A percentile compares a stretch with the other conserved stretches of the same genome.
Evolutionary conservation across 2,797 vertebrate species (phyloP).

Genomic region (Myotis myotis): DNA sequence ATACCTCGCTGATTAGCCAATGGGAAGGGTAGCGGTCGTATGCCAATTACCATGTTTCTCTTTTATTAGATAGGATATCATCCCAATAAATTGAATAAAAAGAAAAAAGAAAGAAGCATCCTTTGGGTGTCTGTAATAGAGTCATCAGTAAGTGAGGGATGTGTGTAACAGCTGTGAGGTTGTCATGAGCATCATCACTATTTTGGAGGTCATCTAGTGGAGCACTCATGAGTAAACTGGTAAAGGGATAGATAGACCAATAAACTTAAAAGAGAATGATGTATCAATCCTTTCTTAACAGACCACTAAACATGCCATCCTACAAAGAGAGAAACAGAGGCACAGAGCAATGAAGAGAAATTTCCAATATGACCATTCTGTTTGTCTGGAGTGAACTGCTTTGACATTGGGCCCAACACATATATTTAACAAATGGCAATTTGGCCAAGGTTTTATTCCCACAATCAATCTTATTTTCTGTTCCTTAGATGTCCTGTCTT

Average conservation of each 20-base stretch:
- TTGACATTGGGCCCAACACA: constrained; percentile 63
- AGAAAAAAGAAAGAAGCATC: neutral
- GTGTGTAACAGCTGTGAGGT: neutral
- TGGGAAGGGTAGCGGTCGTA: too few relatives aligned
- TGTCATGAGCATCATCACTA: neutral
- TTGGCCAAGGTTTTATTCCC: constrained; percentile 66
- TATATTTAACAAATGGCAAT: constrained; percentile 66
- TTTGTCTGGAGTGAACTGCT: constrained; percentile 49
- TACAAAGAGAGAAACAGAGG: constrained; percentile 61
- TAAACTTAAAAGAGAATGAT: neutral
- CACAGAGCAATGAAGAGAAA: constrained; percentile 64
- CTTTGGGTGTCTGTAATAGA: neutral
- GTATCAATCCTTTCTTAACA: constrained; percentile 7
- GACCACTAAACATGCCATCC: neutral
- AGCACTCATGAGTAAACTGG: neutral
- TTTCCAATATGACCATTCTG: constrained; percentile 64
- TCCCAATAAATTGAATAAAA: neutral
- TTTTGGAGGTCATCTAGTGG: neutral
- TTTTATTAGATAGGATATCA: too few relatives aligned
- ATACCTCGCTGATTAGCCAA: too few relatives aligned
- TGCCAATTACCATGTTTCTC: too few relatives aligned
- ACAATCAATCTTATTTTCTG: constrained; percentile 66
- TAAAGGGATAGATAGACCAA: neutral
- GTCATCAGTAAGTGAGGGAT: neutral
- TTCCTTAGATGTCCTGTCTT: constrained; percentile 67